Conservation (phyloP, 1,140 invertebrate species). For the Nephila pilipes region DNA sequence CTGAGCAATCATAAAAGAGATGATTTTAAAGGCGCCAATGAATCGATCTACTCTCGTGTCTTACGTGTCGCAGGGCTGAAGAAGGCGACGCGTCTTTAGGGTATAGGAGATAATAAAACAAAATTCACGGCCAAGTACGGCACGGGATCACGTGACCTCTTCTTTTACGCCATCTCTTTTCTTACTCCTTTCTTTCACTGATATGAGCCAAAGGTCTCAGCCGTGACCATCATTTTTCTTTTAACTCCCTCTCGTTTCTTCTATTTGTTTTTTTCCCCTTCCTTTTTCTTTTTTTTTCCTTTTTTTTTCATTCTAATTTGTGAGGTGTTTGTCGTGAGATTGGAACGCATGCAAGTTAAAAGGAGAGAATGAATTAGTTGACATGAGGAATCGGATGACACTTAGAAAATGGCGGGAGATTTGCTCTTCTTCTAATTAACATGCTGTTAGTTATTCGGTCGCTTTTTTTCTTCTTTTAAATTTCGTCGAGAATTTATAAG, state of each 20-base stretch:
- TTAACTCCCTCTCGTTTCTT: not conserved
- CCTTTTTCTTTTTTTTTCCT: not conserved
- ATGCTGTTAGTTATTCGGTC: not conserved
- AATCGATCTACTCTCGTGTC: not conserved
- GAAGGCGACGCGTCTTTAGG: not conserved
- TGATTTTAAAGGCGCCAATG: not conserved
- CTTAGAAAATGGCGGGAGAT: slow-evolving; percentile 16
- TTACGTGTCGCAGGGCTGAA: not conserved
- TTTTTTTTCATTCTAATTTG: slow-evolving; percentile 30
- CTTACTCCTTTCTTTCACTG: not conserved
- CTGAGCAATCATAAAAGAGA: not conserved
- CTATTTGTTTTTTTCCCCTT: not conserved
- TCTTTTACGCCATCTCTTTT: not conserved
- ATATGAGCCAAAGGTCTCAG: slow-evolving; percentile 24
- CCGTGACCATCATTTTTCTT: slow-evolving; percentile 65
- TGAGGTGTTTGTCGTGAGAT: not conserved
- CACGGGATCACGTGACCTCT: slow-evolving; percentile 64
- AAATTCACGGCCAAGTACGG: slow-evolving; percentile 56
- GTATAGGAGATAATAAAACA: not conserved
- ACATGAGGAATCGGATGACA: not conserved
- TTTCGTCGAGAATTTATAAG: too few relatives aligned
- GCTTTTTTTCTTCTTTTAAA: too few relatives aligned
- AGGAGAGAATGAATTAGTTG: not conserved
- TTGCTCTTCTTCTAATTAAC: not conserved
- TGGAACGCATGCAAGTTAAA: not conserved